Conservation (phyloP, 2,797 vertebrate species). For the Sphenodon punctatus region DNA sequence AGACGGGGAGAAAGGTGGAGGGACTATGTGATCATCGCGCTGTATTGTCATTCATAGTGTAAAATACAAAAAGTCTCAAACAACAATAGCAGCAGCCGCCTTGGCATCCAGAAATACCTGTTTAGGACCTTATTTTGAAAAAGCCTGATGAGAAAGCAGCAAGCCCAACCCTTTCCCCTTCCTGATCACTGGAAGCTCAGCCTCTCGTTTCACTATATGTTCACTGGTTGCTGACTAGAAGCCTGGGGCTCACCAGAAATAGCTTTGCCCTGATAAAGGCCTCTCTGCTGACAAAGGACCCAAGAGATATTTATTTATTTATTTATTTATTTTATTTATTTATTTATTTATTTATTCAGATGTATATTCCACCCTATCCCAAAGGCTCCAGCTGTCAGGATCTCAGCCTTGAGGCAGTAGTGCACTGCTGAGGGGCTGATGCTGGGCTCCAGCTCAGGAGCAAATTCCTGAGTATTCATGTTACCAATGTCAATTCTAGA, state of each 20-base stretch:
- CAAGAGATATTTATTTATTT: too few species aligned
- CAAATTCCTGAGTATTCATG: too few species aligned
- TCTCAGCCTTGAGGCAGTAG: too few species aligned
- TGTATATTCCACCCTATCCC: too few species aligned
- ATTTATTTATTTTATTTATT: too few species aligned
- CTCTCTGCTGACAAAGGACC: background rate
- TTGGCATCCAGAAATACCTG: background rate
- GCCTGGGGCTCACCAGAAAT: background rate
- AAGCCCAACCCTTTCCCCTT: background rate
- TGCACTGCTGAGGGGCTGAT: too few species aligned
- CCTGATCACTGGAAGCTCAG: background rate
- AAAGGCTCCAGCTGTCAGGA: too few species aligned
- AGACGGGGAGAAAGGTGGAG: background rate
- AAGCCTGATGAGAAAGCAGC: background rate
- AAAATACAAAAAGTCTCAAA: background rate
- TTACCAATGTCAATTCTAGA: too few species aligned
- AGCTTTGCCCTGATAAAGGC: background rate
- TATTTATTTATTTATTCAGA: too few species aligned
- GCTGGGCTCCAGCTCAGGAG: too few species aligned
- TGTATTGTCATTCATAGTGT: background rate
- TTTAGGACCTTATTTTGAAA: background rate
- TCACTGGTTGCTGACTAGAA: background rate
- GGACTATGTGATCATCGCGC: background rate
- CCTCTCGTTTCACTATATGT: background rate
- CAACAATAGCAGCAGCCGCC: background rate